Conservation (phyloP, 2,797 vertebrate genomes). For the Fratercula arctica region DNA sequence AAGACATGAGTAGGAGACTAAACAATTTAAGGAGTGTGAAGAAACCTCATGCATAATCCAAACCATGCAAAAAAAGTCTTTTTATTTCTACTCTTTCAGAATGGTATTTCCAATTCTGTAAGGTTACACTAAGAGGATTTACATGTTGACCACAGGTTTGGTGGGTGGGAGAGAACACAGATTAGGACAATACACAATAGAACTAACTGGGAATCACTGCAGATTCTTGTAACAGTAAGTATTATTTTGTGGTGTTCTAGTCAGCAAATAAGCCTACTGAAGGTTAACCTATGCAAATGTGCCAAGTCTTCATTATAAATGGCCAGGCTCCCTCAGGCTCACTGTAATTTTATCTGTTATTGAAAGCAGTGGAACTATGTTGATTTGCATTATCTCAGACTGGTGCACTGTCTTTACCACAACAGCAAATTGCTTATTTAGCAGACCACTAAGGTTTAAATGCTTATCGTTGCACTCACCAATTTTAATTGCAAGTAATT, state of each 20-base stretch:
- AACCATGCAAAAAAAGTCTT: fast-evolving
- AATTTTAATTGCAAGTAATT: neutral
- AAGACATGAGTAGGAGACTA: fast-evolving
- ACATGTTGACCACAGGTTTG: neutral
- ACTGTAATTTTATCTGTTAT: neutral
- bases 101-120: neutral
- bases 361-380: neutral
- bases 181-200: neutral
- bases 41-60: neutral
- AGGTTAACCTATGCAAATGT: neutral
- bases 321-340: neutral
- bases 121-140: neutral
- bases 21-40: neutral
- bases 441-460: neutral
- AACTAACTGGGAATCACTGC: neutral
- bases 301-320: neutral
- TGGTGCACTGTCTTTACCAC: neutral
- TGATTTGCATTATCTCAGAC: neutral
- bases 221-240: neutral
- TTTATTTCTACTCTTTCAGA: neutral
- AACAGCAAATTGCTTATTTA: neutral
- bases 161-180: neutral
- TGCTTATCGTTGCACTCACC: neutral
- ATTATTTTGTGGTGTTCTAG: neutral
- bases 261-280: neutral